Base-by-base conservation (phyloP, 1,140 invertebrate genomes). In the Papilio polytes region DNA sequence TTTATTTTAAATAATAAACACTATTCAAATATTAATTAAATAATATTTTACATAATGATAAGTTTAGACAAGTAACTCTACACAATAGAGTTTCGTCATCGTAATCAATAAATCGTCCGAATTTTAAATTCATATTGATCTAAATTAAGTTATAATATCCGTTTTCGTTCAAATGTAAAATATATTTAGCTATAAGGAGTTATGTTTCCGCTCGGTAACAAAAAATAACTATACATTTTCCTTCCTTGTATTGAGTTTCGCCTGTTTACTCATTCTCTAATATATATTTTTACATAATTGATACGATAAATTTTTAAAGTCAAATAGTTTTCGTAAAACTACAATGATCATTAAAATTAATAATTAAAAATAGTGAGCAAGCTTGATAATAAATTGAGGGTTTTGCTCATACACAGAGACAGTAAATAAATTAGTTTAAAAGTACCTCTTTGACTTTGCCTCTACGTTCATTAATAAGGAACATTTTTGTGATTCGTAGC, bases 191-290 rank as follows among this genome's bases (percentile, higher is more conserved):
- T 36, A 36, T 15, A 31, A 31, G 31, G 15, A 70, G 22, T 36
- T 15, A 3, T 31, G 63, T 70, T 70, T 70, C 63, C 63, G 63
- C 9, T 26, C 13, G 36, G 22, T 70, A 70, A 31, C 63, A 70
- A 70, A 15, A 7, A 70, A 70, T 70, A n/a, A n/a, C n/a, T n/a
- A 7, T 31, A 70, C 22, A 31, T 70, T 70, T 70, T 70, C 63
- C 63, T 70, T 70, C 63, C 63, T 70, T 70, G 26, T 66, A 31
- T 31, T 70, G 10, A 70, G 13, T 70, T 31, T 31, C 31, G 26
- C 26, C 1, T 31, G 63, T 70, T 66, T 41, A 41, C 0, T 8
- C 36, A 41, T 41, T 41, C 7, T 41, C 0, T 13, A 15, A 3
- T 36, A 36, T 31, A 4, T 31, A 4, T 26, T 66, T 66, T 36